phyloP scores from a whole-genome alignment of 2,113 vertebrate species.

The Anarrhichthys ocellatus region DNA sequence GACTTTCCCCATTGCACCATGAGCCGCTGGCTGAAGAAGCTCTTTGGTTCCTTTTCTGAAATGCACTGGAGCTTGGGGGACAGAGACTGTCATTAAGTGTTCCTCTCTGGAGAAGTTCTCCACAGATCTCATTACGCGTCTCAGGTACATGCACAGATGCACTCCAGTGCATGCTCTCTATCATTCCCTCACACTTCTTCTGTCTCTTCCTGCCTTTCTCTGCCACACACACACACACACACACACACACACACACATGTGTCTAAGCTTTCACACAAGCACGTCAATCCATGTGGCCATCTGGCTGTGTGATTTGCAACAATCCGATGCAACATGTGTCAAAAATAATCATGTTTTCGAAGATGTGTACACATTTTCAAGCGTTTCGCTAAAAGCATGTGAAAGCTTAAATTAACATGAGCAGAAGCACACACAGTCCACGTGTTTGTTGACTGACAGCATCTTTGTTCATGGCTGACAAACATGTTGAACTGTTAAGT shows the following conservation, averaged over 20 bases:
- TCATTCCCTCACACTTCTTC: background rate
- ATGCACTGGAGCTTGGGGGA: slow-evolving; percentile 44
- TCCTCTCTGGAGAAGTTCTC: slow-evolving; percentile 49
- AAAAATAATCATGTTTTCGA: slow-evolving; percentile 22
- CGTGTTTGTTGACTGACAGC: slow-evolving; percentile 49
- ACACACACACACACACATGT: background rate
- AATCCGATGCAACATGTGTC: slow-evolving; percentile 20
- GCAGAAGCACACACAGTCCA: slow-evolving; percentile 20
- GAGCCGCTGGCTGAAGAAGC: slow-evolving; percentile 35
- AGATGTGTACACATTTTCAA: slow-evolving; percentile 36
- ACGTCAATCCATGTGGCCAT: slow-evolving; percentile 28
- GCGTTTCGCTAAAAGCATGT: slow-evolving; percentile 42
- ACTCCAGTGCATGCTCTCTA: slow-evolving; percentile 8
- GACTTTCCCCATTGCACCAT: slow-evolving; percentile 45
- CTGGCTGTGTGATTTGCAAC: slow-evolving; percentile 22
- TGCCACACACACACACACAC: background rate
- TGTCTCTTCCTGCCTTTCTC: background rate
- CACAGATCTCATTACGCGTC: slow-evolving; percentile 66
- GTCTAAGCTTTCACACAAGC: slow-evolving; percentile 1
- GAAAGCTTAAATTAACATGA: slow-evolving; percentile 60
- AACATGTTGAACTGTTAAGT: slow-evolving; percentile 65
- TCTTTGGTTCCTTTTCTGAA: slow-evolving; percentile 46
- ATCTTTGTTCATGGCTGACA: slow-evolving; percentile 47
- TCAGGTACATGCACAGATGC: slow-evolving; percentile 52
- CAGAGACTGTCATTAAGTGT: slow-evolving; percentile 60